Evolutionary conservation across 92 coral and sea anemone species (phyloP), one percentile per base, ranked within the genome.

Genomic region (Pocillopora grandis): DNA sequence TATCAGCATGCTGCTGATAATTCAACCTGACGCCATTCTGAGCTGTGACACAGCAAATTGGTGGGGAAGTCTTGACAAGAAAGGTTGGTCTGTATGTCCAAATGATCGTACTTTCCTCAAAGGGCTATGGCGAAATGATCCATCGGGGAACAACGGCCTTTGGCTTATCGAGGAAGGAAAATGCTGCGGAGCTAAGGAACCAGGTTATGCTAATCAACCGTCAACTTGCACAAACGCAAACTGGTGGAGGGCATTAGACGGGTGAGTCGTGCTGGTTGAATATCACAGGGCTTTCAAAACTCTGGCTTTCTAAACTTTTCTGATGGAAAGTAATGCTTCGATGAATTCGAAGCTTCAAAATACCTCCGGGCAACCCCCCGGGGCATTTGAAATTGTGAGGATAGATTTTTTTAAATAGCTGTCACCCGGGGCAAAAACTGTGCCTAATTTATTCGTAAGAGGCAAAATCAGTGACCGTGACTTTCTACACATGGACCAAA

Each of bases 1-100:
- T 1, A 67, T 7, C 16, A 67, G 72, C 49, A 5, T 67, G 7
- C 17, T 67, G 18, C 72, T 31, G 48, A 23, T 31, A 16, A 13
- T 67, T 12, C 72, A 67, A 16, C 49, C 48, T 1, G 48, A 4
- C 3, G 48, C 72, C 6, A 33, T n/a, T 15, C 72, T 18, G 37
- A 67, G 31, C 49, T 67, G 72, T 31, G 72, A 67, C 18, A 67
- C 16, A 15, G 72, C 72, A 10, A 67, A 67, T 37, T 67, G 72
- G 71, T 66, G 71, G 71, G 12, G 0, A 2, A 66, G 37, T 36
- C 71, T 66, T 9, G 71, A 66, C 71, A 3, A 21, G 12, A 20
- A 20, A 20, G 71, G 71, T 9, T 66, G 71, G 71, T 66, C 71
- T 66, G 71, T 66, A 15, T 66, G 71, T 36, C 37, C 37, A 31